These are phyloP conservation scores for Pachydiplax longipennis DNA, from an alignment of 2,888 invertebrate species.

Conservation along the genomic window DNA sequence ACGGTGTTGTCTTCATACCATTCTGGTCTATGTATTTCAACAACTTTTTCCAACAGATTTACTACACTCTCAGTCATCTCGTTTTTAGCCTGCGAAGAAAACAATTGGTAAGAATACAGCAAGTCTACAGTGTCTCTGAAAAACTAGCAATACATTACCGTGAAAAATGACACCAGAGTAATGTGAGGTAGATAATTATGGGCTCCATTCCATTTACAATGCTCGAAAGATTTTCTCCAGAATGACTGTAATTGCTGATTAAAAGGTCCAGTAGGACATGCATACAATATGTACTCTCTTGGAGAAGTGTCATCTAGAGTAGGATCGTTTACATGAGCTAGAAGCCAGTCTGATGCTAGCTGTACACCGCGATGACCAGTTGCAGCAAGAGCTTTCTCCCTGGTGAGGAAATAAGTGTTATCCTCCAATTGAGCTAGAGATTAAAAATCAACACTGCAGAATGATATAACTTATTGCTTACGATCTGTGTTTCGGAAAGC, in stretches of 20 bases:
- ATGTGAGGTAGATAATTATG: slow-evolving; percentile 91
- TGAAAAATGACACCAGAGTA: slow-evolving; percentile 87
- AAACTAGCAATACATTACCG: slow-evolving; percentile 63
- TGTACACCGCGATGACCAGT: slow-evolving; percentile 89
- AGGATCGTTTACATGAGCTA: slow-evolving; percentile 88
- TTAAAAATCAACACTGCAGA: background rate
- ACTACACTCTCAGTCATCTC: slow-evolving; percentile 74
- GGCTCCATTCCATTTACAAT: slow-evolving; percentile 87
- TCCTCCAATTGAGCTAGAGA: background rate
- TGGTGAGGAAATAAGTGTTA: slow-evolving; percentile 57
- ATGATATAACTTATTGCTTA: slow-evolving; percentile 63
- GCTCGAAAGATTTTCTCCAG: slow-evolving; percentile 77
- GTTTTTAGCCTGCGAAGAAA: slow-evolving; percentile 72
- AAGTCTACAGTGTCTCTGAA: background rate
- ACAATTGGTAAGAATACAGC: background rate
- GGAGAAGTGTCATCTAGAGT: slow-evolving; percentile 78
- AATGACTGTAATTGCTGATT: slow-evolving; percentile 76
- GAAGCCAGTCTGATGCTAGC: slow-evolving; percentile 88
- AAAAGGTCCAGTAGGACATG: slow-evolving; percentile 82
- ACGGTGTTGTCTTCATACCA: slow-evolving; percentile 64
- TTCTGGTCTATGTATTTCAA: slow-evolving; percentile 65
- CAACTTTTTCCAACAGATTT: slow-evolving; percentile 76
- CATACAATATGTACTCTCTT: slow-evolving; percentile 86
- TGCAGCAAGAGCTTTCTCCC: slow-evolving; percentile 88
- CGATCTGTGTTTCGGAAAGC: slow-evolving; percentile 88